A percentile compares a stretch with the other conserved stretches of the same genome.
phyloP scores from a whole-genome alignment of 2,797 vertebrate species.

The Chiroxiphia lanceolata region DNA sequence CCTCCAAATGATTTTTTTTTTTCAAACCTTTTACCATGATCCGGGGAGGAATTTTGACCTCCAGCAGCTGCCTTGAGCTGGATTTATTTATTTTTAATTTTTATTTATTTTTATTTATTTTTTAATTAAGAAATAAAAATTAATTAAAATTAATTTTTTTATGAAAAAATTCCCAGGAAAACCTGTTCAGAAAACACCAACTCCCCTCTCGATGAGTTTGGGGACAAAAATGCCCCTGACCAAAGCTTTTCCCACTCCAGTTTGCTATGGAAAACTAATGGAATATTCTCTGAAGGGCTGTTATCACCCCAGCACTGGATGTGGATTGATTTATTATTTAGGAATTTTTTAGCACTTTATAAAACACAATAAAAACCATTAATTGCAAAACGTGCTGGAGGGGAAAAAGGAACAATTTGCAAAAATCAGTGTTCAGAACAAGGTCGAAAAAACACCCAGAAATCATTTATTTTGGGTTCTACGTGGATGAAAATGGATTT shows the following conservation, averaged over 20 bases:
- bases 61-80: neutral
- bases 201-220: neutral
- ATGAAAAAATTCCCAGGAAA: neutral
- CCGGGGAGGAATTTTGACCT: neutral
- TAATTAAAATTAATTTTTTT: too few relatives aligned
- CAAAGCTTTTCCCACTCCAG: neutral
- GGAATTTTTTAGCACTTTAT: neutral
- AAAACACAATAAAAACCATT: neutral
- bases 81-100: too few relatives aligned
- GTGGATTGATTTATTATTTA: neutral
- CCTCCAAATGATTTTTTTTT: neutral
- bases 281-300: neutral
- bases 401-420: neutral
- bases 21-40: neutral
- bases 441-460: neutral
- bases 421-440: neutral
- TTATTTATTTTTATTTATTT: too few relatives aligned
- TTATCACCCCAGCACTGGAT: accelerated
- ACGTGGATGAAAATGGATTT: neutral
- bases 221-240: neutral
- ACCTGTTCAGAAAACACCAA: neutral
- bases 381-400: neutral
- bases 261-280: neutral
- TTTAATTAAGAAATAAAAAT: too few relatives aligned
- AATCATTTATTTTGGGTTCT: neutral